Evolutionary conservation across 2,113 vertebrate species (phyloP), one percentile per base, ranked within the genome.

Genomic region (Hirundichthys speculiger): DNA sequence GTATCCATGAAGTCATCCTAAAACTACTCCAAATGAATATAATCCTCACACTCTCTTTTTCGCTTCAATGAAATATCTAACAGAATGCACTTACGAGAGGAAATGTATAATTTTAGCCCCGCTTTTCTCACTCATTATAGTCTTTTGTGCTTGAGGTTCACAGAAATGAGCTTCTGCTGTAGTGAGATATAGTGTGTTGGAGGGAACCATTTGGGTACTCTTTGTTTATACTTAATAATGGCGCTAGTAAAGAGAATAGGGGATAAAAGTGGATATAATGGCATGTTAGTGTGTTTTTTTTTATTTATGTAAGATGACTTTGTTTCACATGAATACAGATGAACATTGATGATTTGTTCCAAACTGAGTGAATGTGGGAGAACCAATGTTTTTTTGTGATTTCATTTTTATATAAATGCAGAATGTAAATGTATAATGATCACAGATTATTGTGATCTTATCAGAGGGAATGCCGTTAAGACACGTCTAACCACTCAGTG

Each of bases 141-240:
- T 62, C 43, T 30, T 75, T 46, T 75, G 67, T 74, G 77, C 59
- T 51, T 64, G 77, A 72, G 77, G 66, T 77, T 83, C 58, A 65
- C 16, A 69, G 42, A 80, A 88, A 78, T 77, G 48, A 81, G 75
- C 53, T 71, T 67, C 77, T 88, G 87, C 75, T 54, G 76, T 75
- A 88, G 86, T 86, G 83, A 82, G 77, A 82, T 84, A 82, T 83
- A 64, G 46, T 46, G 57, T 54, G 20, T 57, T 62, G 77, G 72
- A 80, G 64, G 64, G 77, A 75, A 67, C 72, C 56, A 69, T 83
- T 85, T 70, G 67, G 67, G 68, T 57, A 69, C 69, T 72, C 49
- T 69, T 50, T 74, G 76, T 75, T 89, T 76, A n/a, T n/a, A 68
- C 70, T 76, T 72, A 76, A 75, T 64, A 81, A 59, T 40, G 52